These are phyloP conservation scores for Agrypnus murinus DNA, from an alignment of 2,888 invertebrate species.

Conservation along the genomic window DNA sequence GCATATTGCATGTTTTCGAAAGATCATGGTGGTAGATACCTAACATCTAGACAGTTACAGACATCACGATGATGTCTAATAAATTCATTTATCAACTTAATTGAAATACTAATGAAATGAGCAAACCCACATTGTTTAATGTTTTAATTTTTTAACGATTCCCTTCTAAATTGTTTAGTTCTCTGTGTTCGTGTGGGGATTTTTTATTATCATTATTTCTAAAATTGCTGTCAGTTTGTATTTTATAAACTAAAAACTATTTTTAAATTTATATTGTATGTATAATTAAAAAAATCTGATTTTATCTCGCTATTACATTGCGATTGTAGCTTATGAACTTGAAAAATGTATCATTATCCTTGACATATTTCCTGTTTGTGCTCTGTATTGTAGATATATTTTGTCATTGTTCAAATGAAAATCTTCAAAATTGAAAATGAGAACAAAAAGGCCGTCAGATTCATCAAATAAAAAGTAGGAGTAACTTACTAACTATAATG, in stretches of 20 bases:
- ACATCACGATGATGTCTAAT: conserved; percentile 45
- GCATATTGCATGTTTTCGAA: conserved; percentile 35
- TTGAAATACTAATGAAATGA: conserved; percentile 56
- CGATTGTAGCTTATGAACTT: too few relatives aligned
- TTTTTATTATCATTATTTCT: conserved; percentile 36
- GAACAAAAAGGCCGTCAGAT: too few relatives aligned
- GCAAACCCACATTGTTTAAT: conserved; percentile 56
- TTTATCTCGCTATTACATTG: too few relatives aligned
- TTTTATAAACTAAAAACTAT: neutral
- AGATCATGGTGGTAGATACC: conserved; percentile 52
- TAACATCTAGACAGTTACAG: conserved; percentile 43
- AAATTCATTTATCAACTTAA: conserved; percentile 56
- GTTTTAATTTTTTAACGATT: conserved; percentile 53
- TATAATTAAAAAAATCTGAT: too few relatives aligned
- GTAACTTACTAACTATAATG: too few relatives aligned
- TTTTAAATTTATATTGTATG: too few relatives aligned
- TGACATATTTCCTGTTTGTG: too few relatives aligned
- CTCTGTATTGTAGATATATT: too few relatives aligned
- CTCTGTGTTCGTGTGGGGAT: conserved; percentile 26
- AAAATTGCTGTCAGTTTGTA: neutral
- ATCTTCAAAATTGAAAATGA: too few relatives aligned
- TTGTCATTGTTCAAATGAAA: too few relatives aligned
- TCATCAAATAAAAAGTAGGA: too few relatives aligned
- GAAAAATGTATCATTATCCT: too few relatives aligned
- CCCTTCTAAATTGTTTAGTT: conserved; percentile 22